These are phyloP conservation scores for Philaenus spumarius DNA, from an alignment of 1,140 invertebrate species.

Conservation along the genomic window DNA sequence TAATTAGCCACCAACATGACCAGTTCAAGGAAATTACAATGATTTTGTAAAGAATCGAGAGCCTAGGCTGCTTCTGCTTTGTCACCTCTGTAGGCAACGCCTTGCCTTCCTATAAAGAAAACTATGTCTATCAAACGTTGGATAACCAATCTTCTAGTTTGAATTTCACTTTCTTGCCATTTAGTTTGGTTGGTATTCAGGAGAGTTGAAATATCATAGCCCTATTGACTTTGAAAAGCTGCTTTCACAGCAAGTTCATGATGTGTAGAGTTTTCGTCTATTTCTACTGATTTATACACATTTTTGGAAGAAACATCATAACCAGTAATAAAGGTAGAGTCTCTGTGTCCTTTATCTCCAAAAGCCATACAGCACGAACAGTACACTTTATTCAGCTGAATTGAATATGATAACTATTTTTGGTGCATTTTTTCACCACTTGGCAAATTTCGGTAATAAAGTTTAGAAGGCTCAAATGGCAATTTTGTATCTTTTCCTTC, in stretches of 20 bases:
- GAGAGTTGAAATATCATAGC: conserved; percentile 11
- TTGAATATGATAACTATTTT: conserved; percentile 10
- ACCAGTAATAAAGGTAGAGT: conserved; percentile 20
- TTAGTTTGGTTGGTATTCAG: not conserved
- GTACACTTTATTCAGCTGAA: no score
- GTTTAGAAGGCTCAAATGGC: not conserved
- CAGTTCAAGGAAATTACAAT: conserved; percentile 22
- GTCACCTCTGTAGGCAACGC: conserved; percentile 16
- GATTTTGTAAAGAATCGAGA: conserved; percentile 17
- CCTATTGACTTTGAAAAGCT: conserved; percentile 15
- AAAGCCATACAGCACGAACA: no score
- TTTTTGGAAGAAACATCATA: no score
- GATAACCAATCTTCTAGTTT: no score
- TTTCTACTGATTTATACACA: conserved; percentile 18
- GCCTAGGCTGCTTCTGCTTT: conserved; percentile 16
- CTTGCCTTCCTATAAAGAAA: conserved; percentile 21
- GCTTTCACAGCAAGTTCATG: conserved; percentile 20
- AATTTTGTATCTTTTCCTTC: no score
- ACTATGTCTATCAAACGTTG: no score
- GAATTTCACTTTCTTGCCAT: conserved; percentile 17
- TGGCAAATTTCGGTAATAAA: conserved; percentile 2
- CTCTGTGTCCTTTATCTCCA: conserved; percentile 11
- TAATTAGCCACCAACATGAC: conserved; percentile 22
- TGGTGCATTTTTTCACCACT: conserved; percentile 7
- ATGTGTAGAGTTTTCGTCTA: conserved; percentile 10